These are phyloP conservation scores for Coptodon bakossiorum DNA, from an alignment of 2,113 vertebrate species.

Conservation along the genomic window DNA sequence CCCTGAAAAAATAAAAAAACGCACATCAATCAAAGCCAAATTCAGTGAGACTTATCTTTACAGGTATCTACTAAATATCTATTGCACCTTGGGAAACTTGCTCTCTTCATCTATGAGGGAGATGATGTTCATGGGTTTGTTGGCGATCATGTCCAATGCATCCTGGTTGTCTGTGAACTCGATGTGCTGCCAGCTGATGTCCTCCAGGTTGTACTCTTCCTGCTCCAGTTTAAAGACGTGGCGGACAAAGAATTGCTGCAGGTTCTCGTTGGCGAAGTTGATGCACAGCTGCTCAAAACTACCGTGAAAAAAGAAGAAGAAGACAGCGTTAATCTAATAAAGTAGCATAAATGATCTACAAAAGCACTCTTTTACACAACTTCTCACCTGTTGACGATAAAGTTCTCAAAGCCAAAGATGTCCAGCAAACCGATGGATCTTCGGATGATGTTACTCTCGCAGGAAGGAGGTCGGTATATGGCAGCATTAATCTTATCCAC, in stretches of 20 bases:
- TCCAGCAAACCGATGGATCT: slow-evolving; percentile 91
- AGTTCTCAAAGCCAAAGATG: slow-evolving; percentile 99
- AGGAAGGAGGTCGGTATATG: slow-evolving; percentile 87
- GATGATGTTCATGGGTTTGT: slow-evolving; percentile 98
- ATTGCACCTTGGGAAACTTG: slow-evolving; percentile 93
- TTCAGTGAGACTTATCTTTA: neutral
- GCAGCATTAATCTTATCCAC: slow-evolving; percentile 98
- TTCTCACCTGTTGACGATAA: slow-evolving; percentile 89
- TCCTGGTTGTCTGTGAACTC: slow-evolving; percentile 99
- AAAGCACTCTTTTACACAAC: neutral
- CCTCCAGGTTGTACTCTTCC: slow-evolving; percentile 97
- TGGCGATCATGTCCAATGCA: slow-evolving; percentile 96
- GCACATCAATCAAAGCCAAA: neutral
- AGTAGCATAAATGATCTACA: neutral
- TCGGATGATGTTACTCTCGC: slow-evolving; percentile 74
- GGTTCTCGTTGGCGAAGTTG: slow-evolving; percentile 97
- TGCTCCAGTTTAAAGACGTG: slow-evolving; percentile 98
- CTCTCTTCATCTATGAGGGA: slow-evolving; percentile 98
- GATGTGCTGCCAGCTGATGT: slow-evolving; percentile 98
- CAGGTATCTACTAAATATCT: neutral
- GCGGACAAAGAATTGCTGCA: slow-evolving; percentile 96
- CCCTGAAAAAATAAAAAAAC: slow-evolving; percentile 69
- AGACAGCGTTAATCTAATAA: neutral
- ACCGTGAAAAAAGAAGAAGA: neutral
- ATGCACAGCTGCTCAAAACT: slow-evolving; percentile 99